Conservation (phyloP, 2,888 invertebrate genomes). For the Agrochola lychnidis region DNA sequence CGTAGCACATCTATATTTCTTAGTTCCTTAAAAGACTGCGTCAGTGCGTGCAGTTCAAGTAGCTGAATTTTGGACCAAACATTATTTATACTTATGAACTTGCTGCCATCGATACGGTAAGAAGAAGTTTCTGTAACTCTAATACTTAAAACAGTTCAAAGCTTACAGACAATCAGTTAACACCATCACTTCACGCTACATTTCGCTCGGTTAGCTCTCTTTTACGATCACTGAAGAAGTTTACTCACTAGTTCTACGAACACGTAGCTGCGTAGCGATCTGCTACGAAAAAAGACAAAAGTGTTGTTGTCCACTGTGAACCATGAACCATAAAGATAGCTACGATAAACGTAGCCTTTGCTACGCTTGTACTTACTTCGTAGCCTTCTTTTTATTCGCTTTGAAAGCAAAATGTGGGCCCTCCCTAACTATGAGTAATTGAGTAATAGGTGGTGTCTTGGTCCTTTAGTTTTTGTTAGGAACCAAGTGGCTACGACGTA, state of each 20-base stretch:
- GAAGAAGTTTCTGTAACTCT: background rate
- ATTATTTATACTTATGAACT: too few relatives aligned
- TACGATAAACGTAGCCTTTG: background rate
- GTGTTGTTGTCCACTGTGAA: background rate
- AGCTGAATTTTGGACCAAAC: too few relatives aligned
- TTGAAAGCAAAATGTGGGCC: too few relatives aligned
- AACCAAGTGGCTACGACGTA: too few relatives aligned
- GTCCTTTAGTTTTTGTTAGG: too few relatives aligned
- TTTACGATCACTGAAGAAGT: conserved; percentile 29
- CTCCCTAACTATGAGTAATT: too few relatives aligned
- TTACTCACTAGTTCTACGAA: conserved; percentile 34
- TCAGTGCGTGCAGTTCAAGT: too few relatives aligned
- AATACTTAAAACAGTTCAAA: conserved; percentile 20
- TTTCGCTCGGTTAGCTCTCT: background rate
- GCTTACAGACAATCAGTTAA: conserved; percentile 40
- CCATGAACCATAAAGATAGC: background rate
- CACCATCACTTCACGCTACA: conserved; percentile 22
- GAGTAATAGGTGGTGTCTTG: too few relatives aligned
- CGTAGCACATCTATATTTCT: too few relatives aligned
- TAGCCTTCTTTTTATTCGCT: background rate
- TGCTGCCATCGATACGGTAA: too few relatives aligned
- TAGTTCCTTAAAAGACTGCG: too few relatives aligned
- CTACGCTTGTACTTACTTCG: conserved; percentile 6
- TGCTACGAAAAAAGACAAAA: conserved; percentile 25
- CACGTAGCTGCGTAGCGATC: conserved; percentile 21